Conservation (phyloP, 2,113 vertebrate species). For the Canis aureus region DNA sequence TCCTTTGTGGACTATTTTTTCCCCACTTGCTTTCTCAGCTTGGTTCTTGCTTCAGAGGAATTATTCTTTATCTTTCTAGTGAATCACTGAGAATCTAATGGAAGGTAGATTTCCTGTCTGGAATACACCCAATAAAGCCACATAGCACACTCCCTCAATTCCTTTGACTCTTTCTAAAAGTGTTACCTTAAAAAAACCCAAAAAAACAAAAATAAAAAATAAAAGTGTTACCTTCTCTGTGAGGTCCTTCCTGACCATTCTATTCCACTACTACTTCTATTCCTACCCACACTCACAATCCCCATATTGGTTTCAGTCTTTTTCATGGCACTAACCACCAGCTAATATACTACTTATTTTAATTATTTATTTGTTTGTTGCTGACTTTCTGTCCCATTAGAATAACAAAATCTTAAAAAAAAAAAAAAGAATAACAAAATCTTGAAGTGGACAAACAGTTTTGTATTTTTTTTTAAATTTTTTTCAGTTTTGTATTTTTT, state of each 20-base stretch:
- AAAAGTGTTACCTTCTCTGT: background rate
- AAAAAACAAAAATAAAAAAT: background rate
- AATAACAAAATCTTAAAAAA: conserved; percentile 2
- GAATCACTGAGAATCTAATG: background rate
- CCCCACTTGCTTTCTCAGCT: background rate
- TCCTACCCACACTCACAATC: background rate
- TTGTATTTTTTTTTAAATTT: background rate
- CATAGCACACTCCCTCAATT: background rate
- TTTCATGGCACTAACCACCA: background rate
- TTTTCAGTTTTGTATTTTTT: conserved; percentile 14
- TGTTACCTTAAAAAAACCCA: background rate
- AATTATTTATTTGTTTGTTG: background rate
- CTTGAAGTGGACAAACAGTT: background rate
- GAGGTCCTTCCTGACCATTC: background rate
- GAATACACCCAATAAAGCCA: background rate
- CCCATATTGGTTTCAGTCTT: background rate
- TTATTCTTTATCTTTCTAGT: background rate
- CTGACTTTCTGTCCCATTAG: background rate
- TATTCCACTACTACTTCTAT: background rate
- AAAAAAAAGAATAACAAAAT: background rate
- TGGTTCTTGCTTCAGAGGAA: conserved; percentile 12
- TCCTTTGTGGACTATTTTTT: background rate
- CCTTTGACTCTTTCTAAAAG: background rate
- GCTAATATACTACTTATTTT: conserved; percentile 1
- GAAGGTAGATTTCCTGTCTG: background rate